These are phyloP conservation scores for Drosophila pruinosa DNA, from an alignment of 1,140 invertebrate genomes.

Conservation along the genomic window DNA sequence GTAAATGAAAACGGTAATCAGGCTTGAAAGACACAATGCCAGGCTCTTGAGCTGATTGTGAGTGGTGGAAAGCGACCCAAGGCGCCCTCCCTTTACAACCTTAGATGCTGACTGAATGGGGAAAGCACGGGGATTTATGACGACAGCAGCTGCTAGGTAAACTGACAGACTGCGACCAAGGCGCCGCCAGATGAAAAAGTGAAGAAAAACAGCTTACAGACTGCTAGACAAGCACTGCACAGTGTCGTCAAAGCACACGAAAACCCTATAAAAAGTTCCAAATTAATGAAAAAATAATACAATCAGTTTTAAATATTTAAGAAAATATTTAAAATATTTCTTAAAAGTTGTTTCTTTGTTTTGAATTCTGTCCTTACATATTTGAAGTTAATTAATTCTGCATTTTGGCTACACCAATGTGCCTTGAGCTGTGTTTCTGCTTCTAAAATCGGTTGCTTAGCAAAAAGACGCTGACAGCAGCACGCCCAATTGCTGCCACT, in stretches of 20 bases:
- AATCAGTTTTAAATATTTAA: not conserved
- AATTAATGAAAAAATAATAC: not conserved
- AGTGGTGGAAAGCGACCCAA: constrained; percentile 31
- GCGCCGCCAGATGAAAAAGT: not conserved
- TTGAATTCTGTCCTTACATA: too few species aligned
- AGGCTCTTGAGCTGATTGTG: constrained; percentile 61
- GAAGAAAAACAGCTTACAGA: constrained; percentile 11
- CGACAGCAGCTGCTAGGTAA: constrained; percentile 66
- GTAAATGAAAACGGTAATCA: constrained; percentile 79
- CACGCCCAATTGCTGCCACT: constrained; percentile 1
- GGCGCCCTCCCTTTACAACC: not conserved
- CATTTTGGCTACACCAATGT: constrained; percentile 8
- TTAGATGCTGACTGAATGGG: not conserved
- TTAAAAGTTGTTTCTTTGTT: too few species aligned
- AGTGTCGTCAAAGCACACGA: not conserved
- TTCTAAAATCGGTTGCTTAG: constrained; percentile 34
- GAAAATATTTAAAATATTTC: not conserved
- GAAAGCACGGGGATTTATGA: constrained; percentile 61
- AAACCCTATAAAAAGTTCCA: not conserved
- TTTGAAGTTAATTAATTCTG: not conserved
- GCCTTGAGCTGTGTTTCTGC: constrained; percentile 23
- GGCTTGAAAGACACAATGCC: constrained; percentile 76
- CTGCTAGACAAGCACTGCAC: constrained; percentile 1
- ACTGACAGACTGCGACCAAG: constrained; percentile 14
- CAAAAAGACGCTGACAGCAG: constrained; percentile 23